Percentiles rank a stretch among this genome's conserved stretches.
Evolutionary conservation across 1,140 invertebrate genomes (phyloP).

Genomic region (Dreissena polymorpha): DNA sequence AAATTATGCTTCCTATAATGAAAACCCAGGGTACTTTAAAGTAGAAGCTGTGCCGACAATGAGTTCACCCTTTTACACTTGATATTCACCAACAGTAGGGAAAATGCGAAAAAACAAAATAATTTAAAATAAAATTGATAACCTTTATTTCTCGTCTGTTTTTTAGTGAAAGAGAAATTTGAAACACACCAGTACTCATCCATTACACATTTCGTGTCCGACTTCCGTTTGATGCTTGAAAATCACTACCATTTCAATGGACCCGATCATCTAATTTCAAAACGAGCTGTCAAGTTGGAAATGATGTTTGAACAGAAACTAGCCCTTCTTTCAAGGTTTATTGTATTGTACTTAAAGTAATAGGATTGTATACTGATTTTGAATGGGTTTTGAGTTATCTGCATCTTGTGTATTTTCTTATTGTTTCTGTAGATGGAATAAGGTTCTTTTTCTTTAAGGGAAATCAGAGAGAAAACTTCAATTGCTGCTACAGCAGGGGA

Average conservation of each 20-base stretch:
- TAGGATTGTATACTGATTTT: neutral
- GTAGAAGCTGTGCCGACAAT: too few species aligned
- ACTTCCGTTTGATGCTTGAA: constrained; percentile 81
- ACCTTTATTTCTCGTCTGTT: constrained; percentile 17
- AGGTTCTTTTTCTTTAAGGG: constrained; percentile 58
- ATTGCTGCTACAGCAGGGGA: constrained; percentile 75
- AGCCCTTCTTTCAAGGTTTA: constrained; percentile 78
- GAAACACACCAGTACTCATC: constrained; percentile 76
- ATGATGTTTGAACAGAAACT: constrained; percentile 81
- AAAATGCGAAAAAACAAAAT: too few species aligned
- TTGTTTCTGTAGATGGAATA: too few species aligned
- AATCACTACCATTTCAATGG: constrained; percentile 82
- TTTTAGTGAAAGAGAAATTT: constrained; percentile 81
- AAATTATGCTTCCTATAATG: too few species aligned
- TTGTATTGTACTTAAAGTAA: too few species aligned
- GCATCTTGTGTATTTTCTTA: neutral
- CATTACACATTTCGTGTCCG: constrained; percentile 80
- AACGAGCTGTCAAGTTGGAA: constrained; percentile 80
- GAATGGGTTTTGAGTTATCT: constrained; percentile 1
- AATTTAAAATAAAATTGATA: too few species aligned
- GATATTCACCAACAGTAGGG: too few species aligned
- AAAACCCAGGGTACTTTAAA: too few species aligned
- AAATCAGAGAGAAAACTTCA: constrained; percentile 76
- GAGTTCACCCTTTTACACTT: too few species aligned
- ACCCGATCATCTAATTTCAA: constrained; percentile 79